Evolutionary conservation across 2,113 vertebrate species (phyloP).

Genomic region (Malurus melanocephalus): DNA sequence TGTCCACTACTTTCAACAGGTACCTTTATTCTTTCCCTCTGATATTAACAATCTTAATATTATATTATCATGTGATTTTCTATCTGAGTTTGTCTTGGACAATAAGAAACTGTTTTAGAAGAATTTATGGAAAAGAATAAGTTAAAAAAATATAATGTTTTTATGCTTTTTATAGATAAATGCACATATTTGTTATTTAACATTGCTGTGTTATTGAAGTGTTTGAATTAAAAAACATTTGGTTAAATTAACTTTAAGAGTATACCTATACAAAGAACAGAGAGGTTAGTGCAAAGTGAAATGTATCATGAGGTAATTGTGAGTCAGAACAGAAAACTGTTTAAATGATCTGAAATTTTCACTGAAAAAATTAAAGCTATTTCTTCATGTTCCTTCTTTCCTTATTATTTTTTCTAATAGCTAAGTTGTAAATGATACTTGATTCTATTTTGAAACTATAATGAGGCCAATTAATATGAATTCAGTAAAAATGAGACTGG

Average conservation of each 20-base stretch:
- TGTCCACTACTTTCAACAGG: not conserved
- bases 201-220: not conserved
- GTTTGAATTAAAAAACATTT: constrained; percentile 60
- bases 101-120: not conserved
- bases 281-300: constrained; percentile 32
- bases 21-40: not conserved
- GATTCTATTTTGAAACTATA: constrained; percentile 46
- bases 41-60: not conserved
- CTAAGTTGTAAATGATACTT: constrained; percentile 21
- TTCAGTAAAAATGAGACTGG: not conserved
- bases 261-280: constrained; percentile 1
- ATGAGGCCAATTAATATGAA: not conserved
- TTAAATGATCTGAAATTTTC: not conserved
- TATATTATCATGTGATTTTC: not conserved
- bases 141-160: not conserved
- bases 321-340: not conserved
- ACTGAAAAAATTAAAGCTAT: constrained; percentile 1
- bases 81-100: not conserved
- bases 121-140: not conserved
- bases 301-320: constrained; percentile 25
- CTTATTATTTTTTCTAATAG: constrained; percentile 17
- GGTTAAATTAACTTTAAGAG: constrained; percentile 31
- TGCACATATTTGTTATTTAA: not conserved
- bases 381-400: constrained; percentile 3
- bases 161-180: not conserved